These are phyloP conservation scores for Aphaenogaster floridana DNA, from an alignment of 1,140 invertebrate species.

Conservation along the genomic window DNA sequence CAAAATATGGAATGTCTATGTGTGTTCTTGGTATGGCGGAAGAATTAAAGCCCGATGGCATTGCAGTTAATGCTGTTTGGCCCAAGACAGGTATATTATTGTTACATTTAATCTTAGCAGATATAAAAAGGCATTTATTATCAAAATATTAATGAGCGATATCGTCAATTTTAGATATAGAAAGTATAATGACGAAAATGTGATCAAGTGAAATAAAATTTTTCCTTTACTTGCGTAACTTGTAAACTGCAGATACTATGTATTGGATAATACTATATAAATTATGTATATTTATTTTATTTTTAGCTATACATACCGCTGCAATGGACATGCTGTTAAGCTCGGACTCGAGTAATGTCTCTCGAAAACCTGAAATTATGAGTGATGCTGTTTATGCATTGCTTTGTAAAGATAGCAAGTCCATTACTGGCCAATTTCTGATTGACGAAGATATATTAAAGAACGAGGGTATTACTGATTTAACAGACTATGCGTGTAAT, in stretches of 20 bases:
- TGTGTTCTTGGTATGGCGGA: conserved; percentile 98
- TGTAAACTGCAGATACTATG: not conserved
- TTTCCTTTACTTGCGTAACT: not conserved
- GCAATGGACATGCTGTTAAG: conserved; percentile 98
- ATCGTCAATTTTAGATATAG: not conserved
- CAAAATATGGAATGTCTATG: conserved; percentile 99
- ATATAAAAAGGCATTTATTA: not conserved
- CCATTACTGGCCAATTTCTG: conserved; percentile 95
- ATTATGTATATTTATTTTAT: not conserved
- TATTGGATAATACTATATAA: conserved; percentile 6
- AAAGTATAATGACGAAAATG: not conserved
- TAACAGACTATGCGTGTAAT: conserved; percentile 95
- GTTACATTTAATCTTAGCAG: not conserved
- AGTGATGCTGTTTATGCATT: conserved; percentile 98
- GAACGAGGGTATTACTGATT: conserved; percentile 93
- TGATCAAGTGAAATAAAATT: not conserved
- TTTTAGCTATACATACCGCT: conserved; percentile 96
- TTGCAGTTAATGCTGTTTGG: conserved; percentile 99
- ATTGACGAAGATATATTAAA: conserved; percentile 97
- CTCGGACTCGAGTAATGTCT: conserved; percentile 87
- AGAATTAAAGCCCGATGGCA: conserved; percentile 94
- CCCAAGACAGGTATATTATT: conserved; percentile 93
- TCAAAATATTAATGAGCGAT: not conserved
- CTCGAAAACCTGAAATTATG: conserved; percentile 97
- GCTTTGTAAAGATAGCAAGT: conserved; percentile 92